Conservation (phyloP, 2,888 invertebrate genomes). For the Neoitamus cyanurus region DNA sequence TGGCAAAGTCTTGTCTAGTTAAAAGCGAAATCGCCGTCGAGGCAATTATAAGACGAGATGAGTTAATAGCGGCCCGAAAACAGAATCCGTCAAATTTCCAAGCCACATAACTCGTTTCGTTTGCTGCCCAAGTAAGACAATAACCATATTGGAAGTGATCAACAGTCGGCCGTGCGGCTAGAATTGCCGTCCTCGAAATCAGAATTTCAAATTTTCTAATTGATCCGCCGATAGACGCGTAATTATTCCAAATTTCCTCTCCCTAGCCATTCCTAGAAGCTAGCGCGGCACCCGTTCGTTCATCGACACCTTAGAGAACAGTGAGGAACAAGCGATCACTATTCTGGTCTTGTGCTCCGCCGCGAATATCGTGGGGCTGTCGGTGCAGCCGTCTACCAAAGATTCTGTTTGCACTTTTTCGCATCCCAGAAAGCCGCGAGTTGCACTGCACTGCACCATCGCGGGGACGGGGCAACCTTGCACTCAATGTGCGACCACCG, state of each 20-base stretch:
- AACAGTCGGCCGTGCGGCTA: not conserved
- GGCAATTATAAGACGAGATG: not conserved
- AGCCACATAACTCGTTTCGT: not conserved
- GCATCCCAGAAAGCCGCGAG: not conserved
- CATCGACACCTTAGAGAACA: not conserved
- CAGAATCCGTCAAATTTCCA: not conserved
- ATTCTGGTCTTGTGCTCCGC: not conserved
- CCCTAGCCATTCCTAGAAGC: not conserved
- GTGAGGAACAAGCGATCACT: not conserved
- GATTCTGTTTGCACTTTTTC: not conserved
- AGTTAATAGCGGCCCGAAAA: not conserved
- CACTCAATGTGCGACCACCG: constrained; percentile 39
- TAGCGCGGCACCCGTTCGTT: not conserved
- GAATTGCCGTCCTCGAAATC: not conserved
- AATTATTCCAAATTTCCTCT: constrained; percentile 2
- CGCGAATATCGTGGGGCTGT: not conserved
- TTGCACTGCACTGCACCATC: not conserved
- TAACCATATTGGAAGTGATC: not conserved
- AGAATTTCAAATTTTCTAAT: constrained; percentile 8
- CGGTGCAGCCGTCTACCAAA: not conserved
- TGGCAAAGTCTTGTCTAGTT: too few relatives aligned
- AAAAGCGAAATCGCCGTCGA: not conserved
- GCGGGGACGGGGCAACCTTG: constrained; percentile 12
- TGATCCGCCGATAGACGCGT: not conserved
- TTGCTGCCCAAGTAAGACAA: not conserved